Evolutionary conservation across 2,113 vertebrate species (phyloP).

Genomic region (Ochotona curzoniae): DNA sequence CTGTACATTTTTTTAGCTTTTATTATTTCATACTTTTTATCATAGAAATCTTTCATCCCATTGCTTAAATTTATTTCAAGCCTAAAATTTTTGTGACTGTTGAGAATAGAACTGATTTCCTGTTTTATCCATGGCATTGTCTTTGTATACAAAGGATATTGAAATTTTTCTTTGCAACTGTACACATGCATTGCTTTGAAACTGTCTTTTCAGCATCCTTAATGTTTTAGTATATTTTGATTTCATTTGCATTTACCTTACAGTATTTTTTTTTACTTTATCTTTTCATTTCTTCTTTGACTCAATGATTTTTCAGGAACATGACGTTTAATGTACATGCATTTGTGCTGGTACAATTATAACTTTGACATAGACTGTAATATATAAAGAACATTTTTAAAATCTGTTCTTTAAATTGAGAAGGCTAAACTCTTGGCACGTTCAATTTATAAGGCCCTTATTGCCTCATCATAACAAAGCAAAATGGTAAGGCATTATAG

Average conservation of each 20-base stretch:
- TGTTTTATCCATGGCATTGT: no score
- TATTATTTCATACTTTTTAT: no score
- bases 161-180: no score
- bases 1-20: no score
- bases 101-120: no score
- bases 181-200: no score
- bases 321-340: not conserved
- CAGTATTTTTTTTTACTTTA: not conserved
- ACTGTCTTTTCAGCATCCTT: not conserved
- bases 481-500: not conserved
- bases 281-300: conserved; percentile 1
- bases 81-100: no score
- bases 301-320: not conserved
- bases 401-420: not conserved
- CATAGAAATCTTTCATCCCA: no score
- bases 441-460: not conserved
- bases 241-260: not conserved
- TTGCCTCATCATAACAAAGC: not conserved
- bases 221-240: not conserved
- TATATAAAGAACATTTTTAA: not conserved
- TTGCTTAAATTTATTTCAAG: no score
- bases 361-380: not conserved
- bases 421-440: not conserved
- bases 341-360: not conserved
- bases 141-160: no score